Base-by-base conservation (phyloP, 1,140 invertebrate genomes). In the Zelostemma sp. region DNA sequence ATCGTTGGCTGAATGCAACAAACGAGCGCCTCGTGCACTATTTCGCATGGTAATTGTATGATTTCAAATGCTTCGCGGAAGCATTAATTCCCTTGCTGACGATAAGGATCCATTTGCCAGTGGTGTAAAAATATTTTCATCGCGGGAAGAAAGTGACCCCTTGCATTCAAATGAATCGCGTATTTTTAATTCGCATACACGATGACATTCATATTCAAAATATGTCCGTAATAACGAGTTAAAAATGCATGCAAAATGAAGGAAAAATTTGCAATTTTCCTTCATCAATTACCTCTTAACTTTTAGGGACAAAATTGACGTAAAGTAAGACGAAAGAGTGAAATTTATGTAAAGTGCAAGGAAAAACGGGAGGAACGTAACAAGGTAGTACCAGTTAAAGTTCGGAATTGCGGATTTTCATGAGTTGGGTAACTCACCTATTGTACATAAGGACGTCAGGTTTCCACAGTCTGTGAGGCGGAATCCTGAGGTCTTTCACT, bases 401-500 rank as follows among this genome's bases (percentile, higher is more conserved):
- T 47, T 47, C 11, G 1, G 45, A 47, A 19, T 49, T 49, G n/a
- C 31, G 6, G 25, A 14, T 31, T 49, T 31, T 31, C 18, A 14
- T 31, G 21, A 9, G 21, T 14, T 49, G 12, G 9, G 31, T 28
- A 57, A 75, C 72, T 80, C 89, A 97, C 95, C 95, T 97, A 91
- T 99, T 99, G 88, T 99, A 99, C 92, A 99, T 97, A 77, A 99
- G 94, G 73, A 99, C 96, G 87, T 99, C 97, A 72, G 98, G 98
- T 88, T 97, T 98, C 98, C 98, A 99, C 80, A 99, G 90, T 85
- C 94, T 92, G 84, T 96, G 93, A 56, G 96, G 96, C 67, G 97
- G 96, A 86, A 99, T 97, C 80, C 97, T 89, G 69, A 99, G 91
- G 85, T 97, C 94, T 83, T 93, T 93, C n/a, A 99, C 95, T 51